A percentile compares a stretch with the other conserved stretches of the same genome.
phyloP scores from a whole-genome alignment of 2,888 invertebrate genomes.

The Euzetes globulus region DNA sequence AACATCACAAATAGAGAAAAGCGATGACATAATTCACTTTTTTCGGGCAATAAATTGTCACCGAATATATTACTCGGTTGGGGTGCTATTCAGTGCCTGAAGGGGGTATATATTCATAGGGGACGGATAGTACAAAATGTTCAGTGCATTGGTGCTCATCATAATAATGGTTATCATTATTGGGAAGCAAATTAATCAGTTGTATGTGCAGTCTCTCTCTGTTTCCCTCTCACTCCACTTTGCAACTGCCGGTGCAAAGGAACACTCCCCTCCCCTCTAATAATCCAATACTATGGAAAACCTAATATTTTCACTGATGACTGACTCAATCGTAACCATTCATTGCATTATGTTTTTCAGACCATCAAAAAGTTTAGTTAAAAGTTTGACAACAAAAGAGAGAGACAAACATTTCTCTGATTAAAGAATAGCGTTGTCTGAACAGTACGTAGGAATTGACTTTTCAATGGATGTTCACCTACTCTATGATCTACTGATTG shows the following conservation, averaged over 20 bases:
- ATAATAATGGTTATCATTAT: conserved; percentile 6
- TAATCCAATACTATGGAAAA: background rate
- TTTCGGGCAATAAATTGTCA: conserved; percentile 23
- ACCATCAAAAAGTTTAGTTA: background rate
- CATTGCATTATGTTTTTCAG: background rate
- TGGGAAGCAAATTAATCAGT: conserved; percentile 19
- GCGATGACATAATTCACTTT: conserved; percentile 23
- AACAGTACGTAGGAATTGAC: too few relatives aligned
- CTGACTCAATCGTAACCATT: background rate
- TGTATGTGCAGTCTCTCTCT: background rate
- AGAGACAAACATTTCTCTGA: background rate
- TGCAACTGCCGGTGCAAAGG: background rate
- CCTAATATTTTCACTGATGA: background rate
- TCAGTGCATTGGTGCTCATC: background rate
- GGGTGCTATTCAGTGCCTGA: conserved; percentile 11
- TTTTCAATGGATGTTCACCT: too few relatives aligned
- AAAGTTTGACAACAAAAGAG: background rate
- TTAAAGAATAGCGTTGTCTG: too few relatives aligned
- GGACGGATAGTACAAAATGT: background rate
- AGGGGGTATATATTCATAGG: conserved; percentile 17
- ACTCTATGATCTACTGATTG: too few relatives aligned
- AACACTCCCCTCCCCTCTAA: conserved; percentile 1
- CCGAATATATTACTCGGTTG: conserved; percentile 22
- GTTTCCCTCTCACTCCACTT: background rate
- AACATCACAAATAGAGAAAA: background rate